Conservation (phyloP, 2,797 vertebrate genomes). For the Syngnathus rostellatus region DNA sequence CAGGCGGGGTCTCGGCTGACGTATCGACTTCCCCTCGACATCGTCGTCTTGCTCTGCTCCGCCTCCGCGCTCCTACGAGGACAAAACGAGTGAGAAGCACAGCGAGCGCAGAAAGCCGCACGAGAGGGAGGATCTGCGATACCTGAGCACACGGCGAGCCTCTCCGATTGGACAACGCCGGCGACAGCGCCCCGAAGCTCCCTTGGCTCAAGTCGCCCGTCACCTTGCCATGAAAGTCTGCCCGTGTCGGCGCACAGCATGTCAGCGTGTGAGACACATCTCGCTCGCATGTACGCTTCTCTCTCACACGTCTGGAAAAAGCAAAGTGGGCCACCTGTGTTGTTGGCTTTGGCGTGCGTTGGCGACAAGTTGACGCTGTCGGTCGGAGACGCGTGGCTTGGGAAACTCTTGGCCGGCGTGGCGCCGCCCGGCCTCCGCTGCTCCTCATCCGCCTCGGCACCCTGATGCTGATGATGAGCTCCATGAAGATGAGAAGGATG, state of each 20-base stretch:
- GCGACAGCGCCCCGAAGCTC: slow-evolving; percentile 57
- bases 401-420: slow-evolving; percentile 41
- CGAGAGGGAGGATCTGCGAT: neutral
- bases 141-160: slow-evolving; percentile 64
- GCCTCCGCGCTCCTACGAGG: slow-evolving; percentile 16
- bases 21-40: slow-evolving; percentile 63
- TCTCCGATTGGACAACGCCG: slow-evolving; percentile 49
- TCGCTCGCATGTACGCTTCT: neutral
- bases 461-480: neutral
- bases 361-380: slow-evolving; percentile 39
- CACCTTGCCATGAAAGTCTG: slow-evolving; percentile 63
- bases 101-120: neutral
- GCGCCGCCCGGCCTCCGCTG: neutral
- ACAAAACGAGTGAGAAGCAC: neutral
- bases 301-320: neutral
- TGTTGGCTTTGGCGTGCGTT: slow-evolving; percentile 71
- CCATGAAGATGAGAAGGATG: neutral
- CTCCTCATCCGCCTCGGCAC: neutral
- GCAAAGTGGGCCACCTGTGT: slow-evolving; percentile 60
- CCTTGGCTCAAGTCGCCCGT: slow-evolving; percentile 37
- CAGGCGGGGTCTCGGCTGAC: slow-evolving; percentile 77
- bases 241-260: neutral
- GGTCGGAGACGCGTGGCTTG: slow-evolving; percentile 7
- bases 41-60: slow-evolving; percentile 47
- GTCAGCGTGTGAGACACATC: no score